These are phyloP conservation scores for Semibalanus balanoides DNA, from an alignment of 1,140 invertebrate species.

Conservation along the genomic window DNA sequence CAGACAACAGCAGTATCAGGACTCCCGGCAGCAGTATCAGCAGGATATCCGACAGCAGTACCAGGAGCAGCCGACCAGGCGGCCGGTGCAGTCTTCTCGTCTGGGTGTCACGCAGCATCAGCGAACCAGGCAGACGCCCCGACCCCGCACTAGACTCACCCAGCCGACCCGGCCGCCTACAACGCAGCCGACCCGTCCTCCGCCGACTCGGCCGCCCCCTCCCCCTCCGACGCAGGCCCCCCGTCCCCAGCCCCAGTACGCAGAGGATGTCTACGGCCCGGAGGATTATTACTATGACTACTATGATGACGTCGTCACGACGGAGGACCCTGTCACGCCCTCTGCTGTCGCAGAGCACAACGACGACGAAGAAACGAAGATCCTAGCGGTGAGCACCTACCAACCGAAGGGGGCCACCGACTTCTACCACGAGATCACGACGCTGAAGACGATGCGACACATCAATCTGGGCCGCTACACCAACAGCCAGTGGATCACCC, in stretches of 20 bases:
- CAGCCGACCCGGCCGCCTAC: too few relatives aligned
- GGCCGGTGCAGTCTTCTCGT: too few relatives aligned
- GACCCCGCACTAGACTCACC: too few relatives aligned
- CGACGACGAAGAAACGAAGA: not conserved
- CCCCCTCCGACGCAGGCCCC: too few relatives aligned
- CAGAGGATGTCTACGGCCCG: too few relatives aligned
- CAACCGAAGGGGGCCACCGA: slow-evolving; percentile 11
- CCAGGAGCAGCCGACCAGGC: not conserved
- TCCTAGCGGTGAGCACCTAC: slow-evolving; percentile 12
- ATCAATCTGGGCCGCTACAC: slow-evolving; percentile 76
- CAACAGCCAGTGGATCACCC: slow-evolving; percentile 69
- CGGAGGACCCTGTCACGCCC: not conserved
- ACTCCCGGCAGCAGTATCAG: not conserved
- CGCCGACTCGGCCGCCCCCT: too few relatives aligned
- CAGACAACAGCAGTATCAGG: not conserved
- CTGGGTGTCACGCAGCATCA: too few relatives aligned
- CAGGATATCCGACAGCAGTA: not conserved
- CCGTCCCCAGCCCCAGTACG: too few relatives aligned
- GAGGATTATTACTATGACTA: not conserved
- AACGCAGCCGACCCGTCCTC: too few relatives aligned
- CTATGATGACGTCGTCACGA: not conserved
- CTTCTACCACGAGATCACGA: slow-evolving; percentile 49
- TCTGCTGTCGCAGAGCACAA: not conserved
- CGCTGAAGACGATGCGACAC: slow-evolving; percentile 71
- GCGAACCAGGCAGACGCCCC: too few relatives aligned